Conservation (phyloP, 1,140 invertebrate species). For the Gonioctena quinquepunctata region DNA sequence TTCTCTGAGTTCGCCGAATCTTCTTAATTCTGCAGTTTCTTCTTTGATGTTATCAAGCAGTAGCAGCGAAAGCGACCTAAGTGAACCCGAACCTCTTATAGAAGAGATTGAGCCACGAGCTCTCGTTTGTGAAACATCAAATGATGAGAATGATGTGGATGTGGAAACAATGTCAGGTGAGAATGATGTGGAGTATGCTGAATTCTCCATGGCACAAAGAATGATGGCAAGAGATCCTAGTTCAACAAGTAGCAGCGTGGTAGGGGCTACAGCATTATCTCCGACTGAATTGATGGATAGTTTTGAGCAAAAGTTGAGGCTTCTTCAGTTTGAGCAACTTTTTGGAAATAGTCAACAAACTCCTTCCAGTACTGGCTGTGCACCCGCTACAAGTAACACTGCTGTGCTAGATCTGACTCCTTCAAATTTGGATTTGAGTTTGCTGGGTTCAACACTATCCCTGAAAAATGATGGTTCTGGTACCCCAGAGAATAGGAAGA, state of each 20-base stretch:
- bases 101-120: conserved; percentile 60
- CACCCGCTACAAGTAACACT: not conserved
- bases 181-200: conserved; percentile 75
- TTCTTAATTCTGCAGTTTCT: conserved; percentile 48
- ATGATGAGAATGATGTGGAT: conserved; percentile 55
- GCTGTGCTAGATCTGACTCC: conserved; percentile 24
- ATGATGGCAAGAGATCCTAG: conserved; percentile 44
- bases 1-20: conserved; percentile 53
- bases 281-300: conserved; percentile 26
- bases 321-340: conserved; percentile 32
- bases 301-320: conserved; percentile 46
- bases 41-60: conserved; percentile 56
- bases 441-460: conserved; percentile 21
- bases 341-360: conserved; percentile 31
- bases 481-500: conserved; percentile 23
- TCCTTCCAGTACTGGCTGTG: not conserved
- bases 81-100: conserved; percentile 68
- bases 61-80: conserved; percentile 63
- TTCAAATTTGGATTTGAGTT: conserved; percentile 28
- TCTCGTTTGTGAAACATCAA: conserved; percentile 52
- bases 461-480: conserved; percentile 8
- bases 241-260: conserved; percentile 23
- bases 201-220: conserved; percentile 60
- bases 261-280: conserved; percentile 34
- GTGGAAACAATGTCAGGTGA: conserved; percentile 85